Percentiles rank a stretch among this genome's conserved stretches.
These are phyloP conservation scores for Umimayanthus chanpuru DNA, from an alignment of 92 coral and sea anemone species.

Conservation along the genomic window DNA sequence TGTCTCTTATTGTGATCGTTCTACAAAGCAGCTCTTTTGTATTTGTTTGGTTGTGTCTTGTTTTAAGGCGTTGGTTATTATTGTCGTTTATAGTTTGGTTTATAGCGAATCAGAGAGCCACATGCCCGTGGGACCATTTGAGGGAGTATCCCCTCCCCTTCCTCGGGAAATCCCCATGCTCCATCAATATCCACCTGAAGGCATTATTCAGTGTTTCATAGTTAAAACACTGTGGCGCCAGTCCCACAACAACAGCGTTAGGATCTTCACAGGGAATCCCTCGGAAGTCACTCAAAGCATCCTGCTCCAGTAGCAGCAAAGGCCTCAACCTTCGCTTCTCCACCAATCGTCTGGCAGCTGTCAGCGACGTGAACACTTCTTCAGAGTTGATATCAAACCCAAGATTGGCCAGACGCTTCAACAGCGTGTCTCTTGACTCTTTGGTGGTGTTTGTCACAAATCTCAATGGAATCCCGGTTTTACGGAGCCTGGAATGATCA, in stretches of 20 bases:
- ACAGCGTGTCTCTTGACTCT: slow-evolving; percentile 83
- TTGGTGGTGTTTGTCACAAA: slow-evolving; percentile 98
- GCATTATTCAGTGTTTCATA: slow-evolving; percentile 86
- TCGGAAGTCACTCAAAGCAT: slow-evolving; percentile 81
- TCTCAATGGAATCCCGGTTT: slow-evolving; percentile 77
- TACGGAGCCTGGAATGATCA: slow-evolving; percentile 66
- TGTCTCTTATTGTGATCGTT: too few relatives aligned
- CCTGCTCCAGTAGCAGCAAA: slow-evolving; percentile 73
- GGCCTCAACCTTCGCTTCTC: slow-evolving; percentile 76
- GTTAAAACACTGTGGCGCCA: slow-evolving; percentile 87
- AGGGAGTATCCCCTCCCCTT: too few relatives aligned
- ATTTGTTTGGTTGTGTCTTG: too few relatives aligned
- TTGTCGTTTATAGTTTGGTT: too few relatives aligned
- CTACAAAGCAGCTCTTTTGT: too few relatives aligned
- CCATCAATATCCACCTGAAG: slow-evolving; percentile 66
- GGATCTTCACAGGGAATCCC: slow-evolving; percentile 73
- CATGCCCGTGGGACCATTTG: too few relatives aligned
- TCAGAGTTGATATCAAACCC: slow-evolving; percentile 82
- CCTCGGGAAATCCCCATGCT: too few relatives aligned
- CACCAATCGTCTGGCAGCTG: slow-evolving; percentile 86
- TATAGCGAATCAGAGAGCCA: too few relatives aligned
- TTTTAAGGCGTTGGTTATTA: too few relatives aligned
- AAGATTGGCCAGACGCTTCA: slow-evolving; percentile 66
- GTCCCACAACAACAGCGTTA: slow-evolving; percentile 90
- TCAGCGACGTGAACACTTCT: slow-evolving; percentile 93